Base-by-base conservation (phyloP, 2,797 vertebrate species). In the Esox masquinongy region DNA sequence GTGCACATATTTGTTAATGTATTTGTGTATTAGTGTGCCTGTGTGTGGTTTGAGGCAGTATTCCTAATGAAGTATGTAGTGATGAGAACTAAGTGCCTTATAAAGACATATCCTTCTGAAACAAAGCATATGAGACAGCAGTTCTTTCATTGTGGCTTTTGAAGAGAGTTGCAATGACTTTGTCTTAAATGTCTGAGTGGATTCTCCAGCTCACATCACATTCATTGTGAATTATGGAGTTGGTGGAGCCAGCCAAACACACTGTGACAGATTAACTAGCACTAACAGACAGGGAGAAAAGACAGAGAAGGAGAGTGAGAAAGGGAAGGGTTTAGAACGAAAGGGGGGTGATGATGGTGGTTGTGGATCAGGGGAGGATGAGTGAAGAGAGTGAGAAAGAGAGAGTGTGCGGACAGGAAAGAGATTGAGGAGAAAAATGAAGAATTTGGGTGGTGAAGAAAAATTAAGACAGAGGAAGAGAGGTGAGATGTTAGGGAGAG, bases 171-270 rank as follows among this genome's bases (percentile, higher is more conserved):
- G 80, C n/a, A 72, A 77, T 47, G 43, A 47, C 43, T 47, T 14
- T 47, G 43, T 47, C 61, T 71, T 47, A 80, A 79, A 74, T 73
- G 73, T 79, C 68, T 73, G 75, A 81, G 77, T 84, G 80, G 78
- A 84, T 78, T 70, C 34, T 14, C 79, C 84, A 75, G 24, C 0
- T 72, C 82, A 79, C 79, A 43, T 49, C 78, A 80, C 74, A 64
- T 59, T 79, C 79, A 66, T 47, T 66, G 14, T 66, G 63, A 66
- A 66, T 66, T 34, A 34, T 34, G 8, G 56, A 22, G 56, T 24
- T 15, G 19, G 5, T 59, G 22, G 9, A 59, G 56, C 56, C 56
- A 59, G 56, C 56, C 56, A 59, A 59, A 59, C 63, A 29, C 63
- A 9, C 29, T 36, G 12, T 36, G 6, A 68, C 16, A 68, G 34